Evolutionary conservation across 2,797 vertebrate genomes (phyloP), one percentile per base, ranked within the genome.

Genomic region (Australoheros facetus): DNA sequence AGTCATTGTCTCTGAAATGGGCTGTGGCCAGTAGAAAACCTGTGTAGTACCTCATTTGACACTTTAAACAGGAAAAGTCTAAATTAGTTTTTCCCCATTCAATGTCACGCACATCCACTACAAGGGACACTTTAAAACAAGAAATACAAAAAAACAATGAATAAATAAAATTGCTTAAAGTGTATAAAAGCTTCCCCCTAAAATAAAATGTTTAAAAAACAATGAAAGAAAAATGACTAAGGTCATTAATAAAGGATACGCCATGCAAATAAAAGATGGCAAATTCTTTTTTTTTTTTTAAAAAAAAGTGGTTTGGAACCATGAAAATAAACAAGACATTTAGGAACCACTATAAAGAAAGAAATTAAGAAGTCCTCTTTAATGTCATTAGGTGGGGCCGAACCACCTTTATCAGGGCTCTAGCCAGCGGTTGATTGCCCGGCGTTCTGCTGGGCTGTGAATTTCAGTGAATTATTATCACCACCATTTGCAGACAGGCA

Each of bases 141-240:
- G 12, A 26, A 39, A 32, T 42, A 62, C n/a, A 6, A 62, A 0
- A 16, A 5, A 23, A 60, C 12, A 23, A 34, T 64, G 37, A 1
- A 0, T 16, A 0, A 64, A 45, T 11, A 45, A 42, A 26, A 45
- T 28, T 8, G 45, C 0, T 17, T 6, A 48, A 48, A 11, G 21
- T 39, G 28, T 66, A 14, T 66, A 28, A 66, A 66, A 45, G 14
- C 14, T 64, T 17, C 45, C 4, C 39, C 26, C 37, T 42, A 26
- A 64, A 45, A 14, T 32, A 45, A 45, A 16, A 45, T 45, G 8
- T 42, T 42, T 13, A 4, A 42, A 42, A 42, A 42, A 4, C 3
- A 11, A 32, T 32, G 30, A 6, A 32, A 32, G 30, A 11, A 42
- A 42, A 42, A 42, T 42, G 11, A 39, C 11, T 39, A 42, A 42